Evolutionary conservation across 2,888 invertebrate species (phyloP), one percentile per base, ranked within the genome.

Genomic region (Acanthopleura granulata): DNA sequence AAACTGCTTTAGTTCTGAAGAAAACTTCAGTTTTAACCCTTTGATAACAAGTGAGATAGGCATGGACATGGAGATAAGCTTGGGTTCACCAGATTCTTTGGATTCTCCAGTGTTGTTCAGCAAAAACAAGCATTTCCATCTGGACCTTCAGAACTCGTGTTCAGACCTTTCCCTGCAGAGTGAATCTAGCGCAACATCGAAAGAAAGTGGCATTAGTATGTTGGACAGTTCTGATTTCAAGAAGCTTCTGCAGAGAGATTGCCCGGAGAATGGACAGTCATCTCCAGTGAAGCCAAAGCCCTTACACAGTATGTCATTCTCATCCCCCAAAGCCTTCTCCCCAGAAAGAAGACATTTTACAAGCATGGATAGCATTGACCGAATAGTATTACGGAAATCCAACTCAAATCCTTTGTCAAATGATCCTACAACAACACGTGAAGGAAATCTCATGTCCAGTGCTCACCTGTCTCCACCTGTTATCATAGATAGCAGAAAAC

Each of bases 401-500:
- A 57, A 57, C 22, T 57, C 57, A 27, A 66, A 27, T 66, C 66
- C 22, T 16, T 27, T 66, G 66, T 16, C 66, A 22, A 66, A 27
- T 66, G 15, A 9, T 12, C 15, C 14, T 22, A 62, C 22, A 16
- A 6, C 22, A 22, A 27, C 29, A 22, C 12, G 6, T 27, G 25
- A 66, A 6, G 27, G 29, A 6, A 27, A 22, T 16, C 22, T 66
- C 22, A 1, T 27, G 16, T 22, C 16, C 22, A 27, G 22, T 27
- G 6, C 66, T 22, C 12, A 66, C 77, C 77, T 62, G 70, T 77
- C 16, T 73, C 75, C 3, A 79, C 78, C 61, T n/a, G 70, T 0
- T 78, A 77, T 1, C 79, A 77, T 3, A 69, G 74, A 18, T 77
- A 77, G 25, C 76, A 75, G n/a, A 76, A 18, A 15, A n/a, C 61